phyloP scores from a whole-genome alignment of 1,140 invertebrate species.

The Drosophila rufa region DNA sequence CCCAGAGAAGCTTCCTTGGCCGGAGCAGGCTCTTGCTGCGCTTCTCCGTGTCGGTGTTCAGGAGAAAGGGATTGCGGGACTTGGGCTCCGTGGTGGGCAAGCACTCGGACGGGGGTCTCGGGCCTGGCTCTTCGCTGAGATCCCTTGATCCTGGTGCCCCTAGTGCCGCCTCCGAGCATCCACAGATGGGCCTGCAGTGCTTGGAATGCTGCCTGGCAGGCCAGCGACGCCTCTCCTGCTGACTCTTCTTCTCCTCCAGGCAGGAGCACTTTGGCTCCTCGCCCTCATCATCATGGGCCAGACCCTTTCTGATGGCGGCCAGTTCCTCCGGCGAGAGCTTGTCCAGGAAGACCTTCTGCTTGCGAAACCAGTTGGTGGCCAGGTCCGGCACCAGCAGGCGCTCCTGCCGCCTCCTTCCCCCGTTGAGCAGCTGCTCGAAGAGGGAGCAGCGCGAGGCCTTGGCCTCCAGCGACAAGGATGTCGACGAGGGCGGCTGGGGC shows the following conservation, averaged over 20 bases:
- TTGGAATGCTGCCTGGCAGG: background rate
- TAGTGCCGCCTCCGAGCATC: background rate
- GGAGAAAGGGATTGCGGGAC: slow-evolving; percentile 14
- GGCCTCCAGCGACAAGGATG: background rate
- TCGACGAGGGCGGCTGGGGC: too few relatives aligned
- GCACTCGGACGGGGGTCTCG: slow-evolving; percentile 3
- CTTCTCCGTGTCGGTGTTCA: background rate
- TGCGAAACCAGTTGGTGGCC: slow-evolving; percentile 75
- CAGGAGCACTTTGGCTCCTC: background rate
- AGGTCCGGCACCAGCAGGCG: slow-evolving; percentile 69
- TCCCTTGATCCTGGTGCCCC: background rate
- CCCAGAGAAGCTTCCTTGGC: background rate
- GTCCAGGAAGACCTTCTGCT: slow-evolving; percentile 63
- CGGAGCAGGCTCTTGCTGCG: background rate
- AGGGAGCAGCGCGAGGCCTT: background rate
- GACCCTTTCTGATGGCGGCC: slow-evolving; percentile 2
- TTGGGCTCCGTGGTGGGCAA: background rate
- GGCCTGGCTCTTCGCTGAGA: background rate
- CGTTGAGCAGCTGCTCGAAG: slow-evolving; percentile 51
- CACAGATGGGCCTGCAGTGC: background rate
- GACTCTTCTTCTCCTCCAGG: background rate
- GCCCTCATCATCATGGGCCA: background rate
- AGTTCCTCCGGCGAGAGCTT: slow-evolving; percentile 24
- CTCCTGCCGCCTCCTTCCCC: slow-evolving; percentile 28
- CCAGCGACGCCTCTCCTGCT: background rate